A percentile compares a stretch with the other conserved stretches of the same genome.
These are phyloP conservation scores for Vulpes lagopus DNA, from an alignment of 2,113 vertebrate species.

Conservation along the genomic window DNA sequence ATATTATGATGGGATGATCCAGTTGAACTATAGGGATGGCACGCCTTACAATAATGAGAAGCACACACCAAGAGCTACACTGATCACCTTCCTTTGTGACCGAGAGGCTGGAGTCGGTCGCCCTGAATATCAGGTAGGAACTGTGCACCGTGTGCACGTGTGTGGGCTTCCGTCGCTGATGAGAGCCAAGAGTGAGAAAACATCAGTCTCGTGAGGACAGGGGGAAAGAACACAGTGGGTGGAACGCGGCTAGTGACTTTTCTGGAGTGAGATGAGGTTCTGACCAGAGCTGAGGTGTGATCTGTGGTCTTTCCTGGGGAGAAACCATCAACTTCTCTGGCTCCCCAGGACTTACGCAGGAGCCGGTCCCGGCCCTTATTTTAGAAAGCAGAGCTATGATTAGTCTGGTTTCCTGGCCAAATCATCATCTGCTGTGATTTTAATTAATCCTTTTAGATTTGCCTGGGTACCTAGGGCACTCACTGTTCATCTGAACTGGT, in stretches of 20 bases:
- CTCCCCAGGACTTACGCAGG: not conserved
- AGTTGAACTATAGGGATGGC: slow-evolving; percentile 93
- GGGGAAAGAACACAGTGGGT: not conserved
- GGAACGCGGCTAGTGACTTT: not conserved
- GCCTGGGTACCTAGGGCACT: not conserved
- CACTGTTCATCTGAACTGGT: not conserved
- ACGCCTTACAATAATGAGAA: slow-evolving; percentile 91
- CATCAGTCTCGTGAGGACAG: accelerated
- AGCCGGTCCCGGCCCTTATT: not conserved
- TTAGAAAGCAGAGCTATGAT: not conserved
- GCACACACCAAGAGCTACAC: slow-evolving; percentile 90
- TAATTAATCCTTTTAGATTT: not conserved
- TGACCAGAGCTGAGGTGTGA: not conserved
- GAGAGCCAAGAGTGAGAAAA: accelerated
- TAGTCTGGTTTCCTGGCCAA: not conserved
- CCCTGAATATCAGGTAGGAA: slow-evolving; percentile 94
- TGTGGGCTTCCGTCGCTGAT: accelerated
- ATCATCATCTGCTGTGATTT: not conserved
- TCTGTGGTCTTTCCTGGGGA: not conserved
- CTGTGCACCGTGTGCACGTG: accelerated
- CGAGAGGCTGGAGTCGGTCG: slow-evolving; percentile 89
- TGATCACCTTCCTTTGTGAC: slow-evolving; percentile 97
- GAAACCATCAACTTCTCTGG: not conserved
- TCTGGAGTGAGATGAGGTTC: not conserved
- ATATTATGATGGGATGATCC: slow-evolving; percentile 96